A percentile compares a stretch with the other conserved stretches of the same genome.
Conservation (phyloP, 2,113 vertebrate species). For the Actenoides lindsayi region DNA sequence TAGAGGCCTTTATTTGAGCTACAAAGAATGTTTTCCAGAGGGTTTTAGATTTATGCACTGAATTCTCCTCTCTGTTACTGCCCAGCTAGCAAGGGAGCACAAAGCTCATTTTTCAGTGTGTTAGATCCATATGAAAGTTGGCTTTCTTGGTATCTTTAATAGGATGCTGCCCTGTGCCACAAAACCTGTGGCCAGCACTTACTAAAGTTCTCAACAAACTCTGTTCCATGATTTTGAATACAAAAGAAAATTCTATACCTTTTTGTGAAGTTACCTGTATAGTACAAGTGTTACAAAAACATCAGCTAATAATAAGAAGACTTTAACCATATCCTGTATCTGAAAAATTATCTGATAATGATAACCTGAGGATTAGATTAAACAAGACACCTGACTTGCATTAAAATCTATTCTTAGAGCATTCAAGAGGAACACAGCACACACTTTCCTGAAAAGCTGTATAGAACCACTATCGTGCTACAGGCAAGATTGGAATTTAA, state of each 20-base stretch:
- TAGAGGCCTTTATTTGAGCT: not conserved
- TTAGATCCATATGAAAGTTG: not conserved
- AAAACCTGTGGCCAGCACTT: not conserved
- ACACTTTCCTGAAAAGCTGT: not conserved
- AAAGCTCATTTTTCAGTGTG: not conserved
- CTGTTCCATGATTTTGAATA: not conserved
- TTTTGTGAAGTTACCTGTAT: not conserved
- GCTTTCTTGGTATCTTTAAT: not conserved
- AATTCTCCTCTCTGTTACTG: not conserved
- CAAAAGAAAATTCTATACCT: not conserved
- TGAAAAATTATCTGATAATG: not conserved
- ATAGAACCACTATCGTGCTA: not conserved
- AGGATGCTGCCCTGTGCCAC: not conserved
- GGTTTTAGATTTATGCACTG: not conserved
- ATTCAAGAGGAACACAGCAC: not conserved
- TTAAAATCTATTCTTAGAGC: not conserved
- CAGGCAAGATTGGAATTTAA: not conserved
- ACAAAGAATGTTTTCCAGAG: conserved; percentile 12
- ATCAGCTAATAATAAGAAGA: not conserved
- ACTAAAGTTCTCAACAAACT: not conserved
- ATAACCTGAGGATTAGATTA: not conserved
- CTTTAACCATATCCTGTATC: not conserved
- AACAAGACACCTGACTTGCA: not conserved
- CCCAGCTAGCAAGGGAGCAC: not conserved
- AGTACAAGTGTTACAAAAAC: not conserved